A percentile compares a stretch with the other conserved stretches of the same genome.
Conservation (phyloP, 2,113 vertebrate species). For the Nycticorax nycticorax region DNA sequence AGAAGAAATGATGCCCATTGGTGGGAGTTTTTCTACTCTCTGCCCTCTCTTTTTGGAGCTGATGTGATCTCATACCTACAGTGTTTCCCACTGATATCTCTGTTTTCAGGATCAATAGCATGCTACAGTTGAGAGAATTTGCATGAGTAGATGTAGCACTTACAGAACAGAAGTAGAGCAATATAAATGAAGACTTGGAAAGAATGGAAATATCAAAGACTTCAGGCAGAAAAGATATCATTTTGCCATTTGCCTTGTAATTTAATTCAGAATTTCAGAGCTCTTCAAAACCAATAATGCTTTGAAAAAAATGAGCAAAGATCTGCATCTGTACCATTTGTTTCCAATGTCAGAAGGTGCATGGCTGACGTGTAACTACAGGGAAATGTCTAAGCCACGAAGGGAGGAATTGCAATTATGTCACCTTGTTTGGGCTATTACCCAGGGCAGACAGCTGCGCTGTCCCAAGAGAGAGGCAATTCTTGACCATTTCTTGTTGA, state of each 20-base stretch:
- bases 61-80: conserved; percentile 24
- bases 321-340: conserved; percentile 17
- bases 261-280: conserved; percentile 69
- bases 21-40: not conserved
- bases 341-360: conserved; percentile 1
- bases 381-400: not conserved
- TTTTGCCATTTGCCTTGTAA: conserved; percentile 64
- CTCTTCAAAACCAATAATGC: conserved; percentile 49
- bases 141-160: conserved; percentile 66
- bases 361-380: not conserved
- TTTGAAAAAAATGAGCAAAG: conserved; percentile 35
- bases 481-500: not conserved
- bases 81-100: conserved; percentile 22
- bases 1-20: conserved; percentile 21
- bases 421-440: not conserved
- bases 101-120: conserved; percentile 54
- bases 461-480: not conserved
- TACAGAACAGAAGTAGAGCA: conserved; percentile 38
- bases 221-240: conserved; percentile 56
- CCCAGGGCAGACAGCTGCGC: not conserved
- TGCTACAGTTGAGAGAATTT: conserved; percentile 47
- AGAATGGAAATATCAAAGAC: conserved; percentile 64
- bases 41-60: conserved; percentile 6
- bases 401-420: not conserved
- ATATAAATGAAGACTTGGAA: conserved; percentile 50